Conservation (phyloP, 2,888 invertebrate species). For the Aplocera efformata region DNA sequence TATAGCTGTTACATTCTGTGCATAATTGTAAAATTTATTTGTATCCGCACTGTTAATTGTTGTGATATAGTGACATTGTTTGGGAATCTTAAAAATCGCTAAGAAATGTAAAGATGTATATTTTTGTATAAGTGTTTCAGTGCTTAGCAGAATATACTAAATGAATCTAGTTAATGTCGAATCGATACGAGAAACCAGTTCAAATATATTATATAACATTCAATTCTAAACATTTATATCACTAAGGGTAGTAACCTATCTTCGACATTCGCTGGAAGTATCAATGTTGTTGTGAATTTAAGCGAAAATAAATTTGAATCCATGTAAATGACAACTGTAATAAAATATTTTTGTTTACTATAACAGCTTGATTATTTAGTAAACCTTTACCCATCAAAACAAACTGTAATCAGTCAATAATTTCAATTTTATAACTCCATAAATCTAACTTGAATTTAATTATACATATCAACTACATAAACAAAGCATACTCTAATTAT, state of each 20-base stretch:
- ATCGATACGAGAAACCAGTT: neutral
- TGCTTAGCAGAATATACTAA: slow-evolving; percentile 6
- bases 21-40: too few relatives aligned
- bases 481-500: slow-evolving; percentile 61
- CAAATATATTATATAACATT: too few relatives aligned
- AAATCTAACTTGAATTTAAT: slow-evolving; percentile 41
- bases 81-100: slow-evolving; percentile 5
- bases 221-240: too few relatives aligned
- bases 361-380: slow-evolving; percentile 18
- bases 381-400: slow-evolving; percentile 24
- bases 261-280: slow-evolving; percentile 38
- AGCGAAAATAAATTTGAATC: slow-evolving; percentile 58
- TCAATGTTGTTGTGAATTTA: slow-evolving; percentile 51
- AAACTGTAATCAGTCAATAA: slow-evolving; percentile 59
- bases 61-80: slow-evolving; percentile 5
- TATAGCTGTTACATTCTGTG: too few relatives aligned
- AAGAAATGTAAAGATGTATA: slow-evolving; percentile 17
- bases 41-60: slow-evolving; percentile 4
- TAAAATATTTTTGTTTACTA: slow-evolving; percentile 56
- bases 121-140: slow-evolving; percentile 22
- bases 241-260: too few relatives aligned
- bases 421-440: slow-evolving; percentile 57
- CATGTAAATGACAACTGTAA: slow-evolving; percentile 53
- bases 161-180: slow-evolving; percentile 20
- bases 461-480: slow-evolving; percentile 53